Evolutionary conservation across 2,113 vertebrate species (phyloP).

Genomic region (Passer domesticus): DNA sequence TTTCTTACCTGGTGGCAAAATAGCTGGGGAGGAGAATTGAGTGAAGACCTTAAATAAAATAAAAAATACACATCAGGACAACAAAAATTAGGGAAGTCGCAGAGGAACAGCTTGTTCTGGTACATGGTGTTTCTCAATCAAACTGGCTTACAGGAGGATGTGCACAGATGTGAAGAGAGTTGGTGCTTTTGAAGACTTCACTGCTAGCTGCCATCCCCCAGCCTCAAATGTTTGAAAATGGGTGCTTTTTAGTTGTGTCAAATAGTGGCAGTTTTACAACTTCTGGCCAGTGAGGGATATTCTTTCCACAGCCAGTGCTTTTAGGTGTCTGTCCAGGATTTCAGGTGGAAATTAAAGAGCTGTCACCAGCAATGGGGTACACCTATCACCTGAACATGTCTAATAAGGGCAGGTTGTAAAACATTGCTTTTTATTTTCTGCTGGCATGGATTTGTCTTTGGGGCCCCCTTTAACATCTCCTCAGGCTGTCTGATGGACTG

Average conservation of each 20-base stretch:
- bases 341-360: neutral
- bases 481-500: neutral
- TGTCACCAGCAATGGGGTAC: neutral
- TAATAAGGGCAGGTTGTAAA: neutral
- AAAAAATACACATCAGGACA: neutral
- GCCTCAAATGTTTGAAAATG: neutral
- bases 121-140: neutral
- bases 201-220: neutral
- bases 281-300: neutral
- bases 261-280: neutral
- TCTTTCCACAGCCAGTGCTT: neutral
- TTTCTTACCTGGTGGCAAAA: neutral
- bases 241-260: neutral
- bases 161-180: neutral
- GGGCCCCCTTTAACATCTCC: neutral
- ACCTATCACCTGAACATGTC: neutral
- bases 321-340: neutral
- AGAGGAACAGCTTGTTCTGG: neutral
- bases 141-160: neutral
- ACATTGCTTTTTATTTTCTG: neutral
- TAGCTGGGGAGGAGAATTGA: neutral
- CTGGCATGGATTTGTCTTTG: neutral
- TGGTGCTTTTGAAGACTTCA: neutral
- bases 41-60: neutral
- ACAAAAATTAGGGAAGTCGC: neutral